phyloP scores from a whole-genome alignment of 2,797 vertebrate species.

The Avahi laniger region DNA sequence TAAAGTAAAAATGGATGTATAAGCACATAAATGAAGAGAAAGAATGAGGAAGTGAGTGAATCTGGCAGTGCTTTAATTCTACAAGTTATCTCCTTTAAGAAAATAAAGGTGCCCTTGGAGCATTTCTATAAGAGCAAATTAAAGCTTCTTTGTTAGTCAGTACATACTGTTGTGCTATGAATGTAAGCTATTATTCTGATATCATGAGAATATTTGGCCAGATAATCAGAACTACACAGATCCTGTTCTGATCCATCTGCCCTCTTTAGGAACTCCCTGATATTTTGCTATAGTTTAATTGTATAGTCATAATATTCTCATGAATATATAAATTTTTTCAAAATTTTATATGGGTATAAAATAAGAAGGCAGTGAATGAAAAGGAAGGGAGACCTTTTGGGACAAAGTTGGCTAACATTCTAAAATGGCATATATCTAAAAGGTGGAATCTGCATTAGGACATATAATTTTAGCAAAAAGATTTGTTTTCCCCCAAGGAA shows the following conservation, averaged over 20 bases:
- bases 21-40: not conserved
- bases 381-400: not conserved
- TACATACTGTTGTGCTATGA: not conserved
- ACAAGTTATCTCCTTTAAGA: not conserved
- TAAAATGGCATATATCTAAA: not conserved
- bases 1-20: not conserved
- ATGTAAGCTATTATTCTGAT: not conserved
- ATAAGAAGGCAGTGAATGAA: not conserved
- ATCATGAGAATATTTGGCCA: not conserved
- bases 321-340: not conserved
- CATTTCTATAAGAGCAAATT: not conserved
- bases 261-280: not conserved
- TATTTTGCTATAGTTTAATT: not conserved
- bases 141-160: not conserved
- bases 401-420: not conserved
- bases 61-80: not conserved
- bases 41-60: not conserved
- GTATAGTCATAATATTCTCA: not conserved
- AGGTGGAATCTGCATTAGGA: not conserved
- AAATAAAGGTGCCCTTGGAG: not conserved
- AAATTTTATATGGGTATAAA: not conserved
- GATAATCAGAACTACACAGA: not conserved
- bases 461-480: not conserved
- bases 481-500: not conserved
- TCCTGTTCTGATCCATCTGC: not conserved